Conservation (phyloP, 2,888 invertebrate genomes). For the Cantharis rustica region DNA sequence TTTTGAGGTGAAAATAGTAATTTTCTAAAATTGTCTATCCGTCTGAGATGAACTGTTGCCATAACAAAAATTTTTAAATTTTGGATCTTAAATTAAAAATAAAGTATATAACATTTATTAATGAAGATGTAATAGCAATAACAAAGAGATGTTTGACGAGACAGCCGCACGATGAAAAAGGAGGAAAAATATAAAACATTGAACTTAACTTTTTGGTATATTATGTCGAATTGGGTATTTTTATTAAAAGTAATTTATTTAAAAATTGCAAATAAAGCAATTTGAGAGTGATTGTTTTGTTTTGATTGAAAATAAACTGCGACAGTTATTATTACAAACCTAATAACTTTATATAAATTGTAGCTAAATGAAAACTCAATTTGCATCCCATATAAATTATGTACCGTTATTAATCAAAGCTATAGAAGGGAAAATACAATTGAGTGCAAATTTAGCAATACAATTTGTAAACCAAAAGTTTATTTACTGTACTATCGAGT, state of each 20-base stretch:
- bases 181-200: background rate
- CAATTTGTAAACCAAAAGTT: slow-evolving; percentile 49
- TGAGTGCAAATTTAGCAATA: slow-evolving; percentile 42
- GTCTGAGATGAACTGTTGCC: too few relatives aligned
- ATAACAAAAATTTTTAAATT: too few relatives aligned
- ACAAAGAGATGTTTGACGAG: background rate
- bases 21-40: too few relatives aligned
- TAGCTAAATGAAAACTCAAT: background rate
- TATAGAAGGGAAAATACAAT: slow-evolving; percentile 20
- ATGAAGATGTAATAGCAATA: background rate
- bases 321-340: background rate
- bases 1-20: too few relatives aligned
- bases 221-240: background rate
- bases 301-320: background rate
- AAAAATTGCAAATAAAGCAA: background rate
- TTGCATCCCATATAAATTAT: background rate
- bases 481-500: slow-evolving; percentile 50
- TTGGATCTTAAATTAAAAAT: too few relatives aligned
- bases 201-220: background rate
- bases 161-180: too few relatives aligned
- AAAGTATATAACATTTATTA: background rate
- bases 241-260: background rate
- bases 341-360: slow-evolving; percentile 2
- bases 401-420: slow-evolving; percentile 22
- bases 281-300: background rate